Percentiles rank a stretch among this genome's conserved stretches.
These are phyloP conservation scores for Spilarctia lutea DNA, from an alignment of 2,888 invertebrate species.

Conservation along the genomic window DNA sequence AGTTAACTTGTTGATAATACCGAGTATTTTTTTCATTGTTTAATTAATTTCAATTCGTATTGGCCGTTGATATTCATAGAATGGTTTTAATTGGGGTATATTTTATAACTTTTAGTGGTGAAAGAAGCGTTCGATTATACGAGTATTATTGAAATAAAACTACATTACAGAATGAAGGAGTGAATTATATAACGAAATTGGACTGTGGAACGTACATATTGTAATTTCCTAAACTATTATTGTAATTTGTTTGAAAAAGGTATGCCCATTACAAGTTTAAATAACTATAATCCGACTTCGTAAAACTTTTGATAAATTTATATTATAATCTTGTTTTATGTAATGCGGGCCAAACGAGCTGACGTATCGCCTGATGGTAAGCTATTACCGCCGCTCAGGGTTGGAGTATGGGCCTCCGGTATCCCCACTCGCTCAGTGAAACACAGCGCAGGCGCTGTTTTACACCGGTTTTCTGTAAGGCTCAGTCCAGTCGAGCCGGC, in stretches of 20 bases:
- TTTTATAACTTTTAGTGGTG: conserved; percentile 6
- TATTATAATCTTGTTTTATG: too few species aligned
- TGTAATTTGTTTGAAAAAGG: background rate
- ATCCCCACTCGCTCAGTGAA: too few species aligned
- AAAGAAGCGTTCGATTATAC: background rate
- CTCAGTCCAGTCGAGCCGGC: too few species aligned
- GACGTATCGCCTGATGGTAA: too few species aligned
- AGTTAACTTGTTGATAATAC: conserved; percentile 22
- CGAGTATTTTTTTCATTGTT: conserved; percentile 19
- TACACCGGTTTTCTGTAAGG: too few species aligned
- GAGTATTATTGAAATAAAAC: background rate
- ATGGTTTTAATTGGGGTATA: conserved; percentile 10
- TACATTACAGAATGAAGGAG: background rate
- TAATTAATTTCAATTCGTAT: conserved; percentile 5
- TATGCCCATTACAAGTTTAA: too few species aligned
- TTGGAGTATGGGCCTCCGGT: too few species aligned
- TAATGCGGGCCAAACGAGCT: too few species aligned
- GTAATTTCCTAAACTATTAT: background rate
- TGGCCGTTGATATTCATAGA: conserved; percentile 3
- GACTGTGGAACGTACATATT: background rate
- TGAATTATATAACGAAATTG: background rate
- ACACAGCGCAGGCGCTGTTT: too few species aligned
- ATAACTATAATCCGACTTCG: too few species aligned
- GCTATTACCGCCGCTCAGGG: too few species aligned
- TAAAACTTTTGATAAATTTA: too few species aligned